These are phyloP conservation scores for Drosophila dunni DNA, from an alignment of 1,140 invertebrate genomes.

Conservation along the genomic window DNA sequence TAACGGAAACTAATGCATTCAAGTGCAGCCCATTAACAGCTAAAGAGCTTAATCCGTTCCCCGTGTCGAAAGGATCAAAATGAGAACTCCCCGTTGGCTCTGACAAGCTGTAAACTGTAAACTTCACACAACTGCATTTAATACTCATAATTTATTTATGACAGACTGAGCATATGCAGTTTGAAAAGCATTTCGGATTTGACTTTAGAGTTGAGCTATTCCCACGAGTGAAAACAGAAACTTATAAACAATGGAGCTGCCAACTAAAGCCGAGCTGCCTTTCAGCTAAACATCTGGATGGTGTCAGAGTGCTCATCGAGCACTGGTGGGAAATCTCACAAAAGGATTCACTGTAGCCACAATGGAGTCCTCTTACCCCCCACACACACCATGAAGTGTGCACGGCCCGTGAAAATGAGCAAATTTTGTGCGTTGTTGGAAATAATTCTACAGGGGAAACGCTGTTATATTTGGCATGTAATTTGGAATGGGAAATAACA, in stretches of 20 bases:
- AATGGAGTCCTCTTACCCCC: neutral
- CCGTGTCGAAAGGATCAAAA: neutral
- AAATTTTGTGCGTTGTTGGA: conserved; percentile 12
- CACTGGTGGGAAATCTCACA: conserved; percentile 37
- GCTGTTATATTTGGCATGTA: neutral
- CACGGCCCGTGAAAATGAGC: conserved; percentile 20
- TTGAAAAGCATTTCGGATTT: conserved; percentile 22
- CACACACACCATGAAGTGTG: conserved; percentile 8
- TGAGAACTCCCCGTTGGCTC: neutral
- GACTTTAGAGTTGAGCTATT: neutral
- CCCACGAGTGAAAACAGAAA: neutral
- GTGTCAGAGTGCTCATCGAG: conserved; percentile 38
- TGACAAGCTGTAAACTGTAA: conserved; percentile 16
- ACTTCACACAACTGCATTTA: conserved; percentile 11
- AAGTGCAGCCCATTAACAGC: too few relatives aligned
- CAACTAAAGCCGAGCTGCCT: neutral
- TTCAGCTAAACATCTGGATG: conserved; percentile 18
- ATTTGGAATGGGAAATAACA: neutral
- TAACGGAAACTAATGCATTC: too few relatives aligned
- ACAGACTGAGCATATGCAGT: conserved; percentile 34
- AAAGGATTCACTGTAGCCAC: conserved; percentile 29
- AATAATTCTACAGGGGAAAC: neutral
- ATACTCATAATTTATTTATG: conserved; percentile 35
- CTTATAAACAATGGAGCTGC: conserved; percentile 29
- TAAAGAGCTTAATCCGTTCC: too few relatives aligned